Evolutionary conservation across 2,113 vertebrate species (phyloP).

Genomic region (Pluvianellus socialis): DNA sequence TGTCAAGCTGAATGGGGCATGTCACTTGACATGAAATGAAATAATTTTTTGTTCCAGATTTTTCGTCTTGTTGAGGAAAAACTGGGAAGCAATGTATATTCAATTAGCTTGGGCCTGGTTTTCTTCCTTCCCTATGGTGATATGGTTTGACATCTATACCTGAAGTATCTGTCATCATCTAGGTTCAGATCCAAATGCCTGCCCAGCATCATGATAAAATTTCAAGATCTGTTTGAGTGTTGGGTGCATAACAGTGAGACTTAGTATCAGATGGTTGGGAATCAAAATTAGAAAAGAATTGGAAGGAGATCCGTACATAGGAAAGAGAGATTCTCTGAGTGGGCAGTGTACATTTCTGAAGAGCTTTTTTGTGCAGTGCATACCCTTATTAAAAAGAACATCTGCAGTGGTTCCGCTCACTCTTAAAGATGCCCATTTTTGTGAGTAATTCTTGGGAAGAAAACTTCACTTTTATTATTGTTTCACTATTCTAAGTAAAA

Average conservation of each 20-base stretch:
- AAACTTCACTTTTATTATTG: background rate
- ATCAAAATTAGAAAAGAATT: background rate
- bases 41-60: background rate
- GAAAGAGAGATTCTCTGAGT: background rate
- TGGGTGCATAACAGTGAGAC: background rate
- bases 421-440: background rate
- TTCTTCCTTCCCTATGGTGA: background rate
- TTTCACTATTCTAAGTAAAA: background rate
- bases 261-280: background rate
- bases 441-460: background rate
- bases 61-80: slow-evolving; percentile 18
- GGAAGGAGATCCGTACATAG: background rate
- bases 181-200: background rate
- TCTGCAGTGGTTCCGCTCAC: background rate
- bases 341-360: background rate
- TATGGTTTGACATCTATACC: background rate
- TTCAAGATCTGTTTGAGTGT: background rate
- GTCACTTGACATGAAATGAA: background rate
- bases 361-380: background rate
- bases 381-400: background rate
- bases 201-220: background rate
- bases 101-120: background rate
- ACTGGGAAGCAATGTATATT: background rate
- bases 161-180: background rate
- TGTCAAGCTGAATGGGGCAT: background rate